These are phyloP conservation scores for Jaculus jaculus DNA, from an alignment of 2,113 vertebrate species.

Conservation along the genomic window DNA sequence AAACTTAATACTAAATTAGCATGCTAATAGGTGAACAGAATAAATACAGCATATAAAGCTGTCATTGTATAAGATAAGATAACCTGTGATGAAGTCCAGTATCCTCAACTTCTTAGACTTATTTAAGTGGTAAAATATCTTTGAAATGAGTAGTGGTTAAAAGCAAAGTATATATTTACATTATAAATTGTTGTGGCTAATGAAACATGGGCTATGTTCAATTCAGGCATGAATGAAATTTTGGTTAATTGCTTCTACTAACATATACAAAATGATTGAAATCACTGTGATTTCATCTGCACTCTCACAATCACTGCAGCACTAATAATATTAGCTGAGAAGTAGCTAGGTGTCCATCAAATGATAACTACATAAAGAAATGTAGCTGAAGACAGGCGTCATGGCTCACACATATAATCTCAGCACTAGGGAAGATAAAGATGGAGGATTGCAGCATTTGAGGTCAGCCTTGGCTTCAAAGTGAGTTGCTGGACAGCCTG, in stretches of 20 bases:
- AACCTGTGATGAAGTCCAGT: not conserved
- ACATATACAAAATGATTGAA: not conserved
- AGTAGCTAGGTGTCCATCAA: not conserved
- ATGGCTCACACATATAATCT: no score
- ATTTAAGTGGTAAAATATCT: not conserved
- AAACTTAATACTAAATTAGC: not conserved
- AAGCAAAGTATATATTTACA: conserved; percentile 40
- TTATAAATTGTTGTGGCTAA: not conserved
- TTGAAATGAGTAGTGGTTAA: conserved; percentile 11
- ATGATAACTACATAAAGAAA: not conserved
- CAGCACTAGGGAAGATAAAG: no score
- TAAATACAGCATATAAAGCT: not conserved
- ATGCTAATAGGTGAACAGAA: not conserved
- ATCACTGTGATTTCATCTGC: not conserved
- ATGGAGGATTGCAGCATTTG: no score
- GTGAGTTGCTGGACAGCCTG: no score
- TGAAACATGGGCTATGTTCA: not conserved
- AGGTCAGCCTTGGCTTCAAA: no score
- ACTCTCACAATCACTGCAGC: no score
- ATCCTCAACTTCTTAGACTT: not conserved
- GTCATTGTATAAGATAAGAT: not conserved
- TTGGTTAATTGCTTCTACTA: no score
- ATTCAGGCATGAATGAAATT: not conserved
- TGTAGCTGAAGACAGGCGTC: no score
- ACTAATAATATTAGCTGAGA: not conserved